Evolutionary conservation across 2,797 vertebrate genomes (phyloP), one percentile per base, ranked within the genome.

Genomic region (Myotis vivesi): DNA sequence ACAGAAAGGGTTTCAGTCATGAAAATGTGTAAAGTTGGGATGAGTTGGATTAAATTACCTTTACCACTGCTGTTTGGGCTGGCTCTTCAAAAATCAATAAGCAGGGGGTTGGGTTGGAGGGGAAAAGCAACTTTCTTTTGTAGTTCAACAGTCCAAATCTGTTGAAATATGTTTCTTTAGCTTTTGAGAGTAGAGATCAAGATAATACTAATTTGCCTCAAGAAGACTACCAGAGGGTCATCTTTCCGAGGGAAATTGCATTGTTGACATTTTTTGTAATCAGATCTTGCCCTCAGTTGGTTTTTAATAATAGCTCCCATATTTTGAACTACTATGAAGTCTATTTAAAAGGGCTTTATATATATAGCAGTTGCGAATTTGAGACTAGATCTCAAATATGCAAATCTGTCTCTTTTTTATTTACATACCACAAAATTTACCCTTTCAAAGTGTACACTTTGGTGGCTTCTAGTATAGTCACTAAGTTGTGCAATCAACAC

Each of bases 121-220:
- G 19, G 49, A 1, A 68, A 46, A 91, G 41, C 3, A 75, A 11
- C 0, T 10, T 88, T 13, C 17, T 44, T 13, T 28, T 62, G 41
- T 30, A 33, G 49, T 41, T 82, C 36, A 49, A 16, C 22, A 84
- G 11, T 33, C 33, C 33, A 69, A 8, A 86, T 79, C 9, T 83
- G 30, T n/a, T 33, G 7, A 95, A 80, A 73, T 41, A 80, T 15
- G n/a, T 33, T 62, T 83, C 51, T 76, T 73, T 19, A 68, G 59
- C 38, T 82, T 68, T 55, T 13, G 8, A 12, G 20, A 75, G 12
- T 49, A 83, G 33, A 84, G 38, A 84, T 20, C 30, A 55, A 72
- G 46, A 69, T 51, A 87, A 79, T 92, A 91, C 82, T 90, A 59
- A 88, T 62, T 85, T 92, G 38, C 25, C 11, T 92, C 81, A 79